These are phyloP conservation scores for Amblyteles armatorius DNA, from an alignment of 2,888 invertebrate species.

Conservation along the genomic window DNA sequence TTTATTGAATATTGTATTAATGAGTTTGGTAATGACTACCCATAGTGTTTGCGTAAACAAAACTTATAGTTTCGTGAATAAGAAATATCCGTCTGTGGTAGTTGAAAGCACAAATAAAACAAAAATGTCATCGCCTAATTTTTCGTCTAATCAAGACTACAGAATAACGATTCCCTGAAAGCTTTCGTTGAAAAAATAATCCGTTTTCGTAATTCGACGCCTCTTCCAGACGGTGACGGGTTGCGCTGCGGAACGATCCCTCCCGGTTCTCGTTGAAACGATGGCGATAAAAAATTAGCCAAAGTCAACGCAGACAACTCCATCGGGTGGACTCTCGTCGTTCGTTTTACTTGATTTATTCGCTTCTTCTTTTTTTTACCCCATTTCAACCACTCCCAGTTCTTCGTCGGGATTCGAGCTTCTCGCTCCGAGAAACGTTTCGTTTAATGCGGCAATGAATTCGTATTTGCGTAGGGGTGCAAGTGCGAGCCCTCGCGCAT, in stretches of 20 bases:
- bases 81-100: no score
- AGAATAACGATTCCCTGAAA: conserved; percentile 13
- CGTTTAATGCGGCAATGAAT: conserved; percentile 76
- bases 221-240: conserved; percentile 48
- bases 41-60: no score
- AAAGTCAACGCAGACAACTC: conserved; percentile 72
- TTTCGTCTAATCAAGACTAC: background rate
- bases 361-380: conserved; percentile 30
- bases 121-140: background rate
- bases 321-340: conserved; percentile 70
- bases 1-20: no score
- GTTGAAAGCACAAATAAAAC: background rate
- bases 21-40: no score
- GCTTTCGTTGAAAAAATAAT: conserved; percentile 32
- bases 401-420: conserved; percentile 35
- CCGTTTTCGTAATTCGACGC: conserved; percentile 46
- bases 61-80: no score
- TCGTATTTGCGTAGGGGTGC: conserved; percentile 76
- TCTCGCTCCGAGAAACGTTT: conserved; percentile 67
- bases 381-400: conserved; percentile 6
- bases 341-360: conserved; percentile 57
- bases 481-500: conserved; percentile 49
- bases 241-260: conserved; percentile 25
- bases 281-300: conserved; percentile 66
- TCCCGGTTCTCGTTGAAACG: conserved; percentile 51